phyloP scores from a whole-genome alignment of 2,113 vertebrate species.

The Ammospiza caudacuta region DNA sequence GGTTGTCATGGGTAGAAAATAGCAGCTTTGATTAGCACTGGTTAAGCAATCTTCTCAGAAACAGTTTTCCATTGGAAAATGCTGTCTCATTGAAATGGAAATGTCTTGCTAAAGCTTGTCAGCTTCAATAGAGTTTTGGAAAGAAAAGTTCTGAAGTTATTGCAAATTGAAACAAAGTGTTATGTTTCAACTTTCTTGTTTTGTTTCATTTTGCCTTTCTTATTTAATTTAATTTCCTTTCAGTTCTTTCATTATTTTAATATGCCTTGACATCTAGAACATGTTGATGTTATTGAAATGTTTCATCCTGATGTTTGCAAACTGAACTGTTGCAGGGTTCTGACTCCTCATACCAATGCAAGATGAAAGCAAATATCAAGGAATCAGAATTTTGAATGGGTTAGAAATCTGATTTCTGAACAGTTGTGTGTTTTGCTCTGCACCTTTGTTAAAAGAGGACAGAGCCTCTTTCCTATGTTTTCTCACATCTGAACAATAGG shows the following conservation, averaged over 20 bases:
- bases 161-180: conserved; percentile 55
- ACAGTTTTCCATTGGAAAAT: conserved; percentile 3
- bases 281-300: conserved; percentile 43
- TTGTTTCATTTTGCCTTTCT: conserved; percentile 57
- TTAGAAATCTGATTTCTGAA: not conserved
- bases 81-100: conserved; percentile 26
- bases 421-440: not conserved
- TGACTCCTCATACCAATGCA: not conserved
- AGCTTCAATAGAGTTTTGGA: conserved; percentile 7
- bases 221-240: conserved; percentile 60
- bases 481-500: not conserved
- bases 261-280: conserved; percentile 53
- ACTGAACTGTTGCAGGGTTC: conserved; percentile 29
- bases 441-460: not conserved
- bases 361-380: conserved; percentile 2
- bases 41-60: not conserved
- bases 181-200: conserved; percentile 36
- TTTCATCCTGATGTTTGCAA: conserved; percentile 32
- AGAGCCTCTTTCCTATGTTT: not conserved
- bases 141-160: conserved; percentile 32
- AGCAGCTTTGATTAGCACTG: not conserved
- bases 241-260: conserved; percentile 52
- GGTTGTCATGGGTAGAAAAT: not conserved
- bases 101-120: conserved; percentile 8
- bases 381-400: not conserved